Conservation (phyloP, 1,140 invertebrate species). For the Galendromus occidentalis region DNA sequence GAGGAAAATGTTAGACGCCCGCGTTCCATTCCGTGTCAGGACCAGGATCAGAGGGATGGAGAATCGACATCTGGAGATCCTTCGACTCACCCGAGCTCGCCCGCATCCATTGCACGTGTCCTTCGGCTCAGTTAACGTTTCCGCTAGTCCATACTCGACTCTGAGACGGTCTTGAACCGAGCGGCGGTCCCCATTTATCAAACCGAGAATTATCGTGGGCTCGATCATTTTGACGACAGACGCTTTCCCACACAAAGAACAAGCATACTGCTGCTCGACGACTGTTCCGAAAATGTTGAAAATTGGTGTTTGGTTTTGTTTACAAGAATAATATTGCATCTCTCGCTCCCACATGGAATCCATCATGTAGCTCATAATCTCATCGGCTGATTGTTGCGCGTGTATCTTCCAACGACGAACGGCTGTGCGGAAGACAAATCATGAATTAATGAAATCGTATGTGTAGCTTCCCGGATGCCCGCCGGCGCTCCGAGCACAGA, state of each 20-base stretch:
- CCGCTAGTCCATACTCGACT: neutral
- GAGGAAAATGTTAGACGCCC: too few species aligned
- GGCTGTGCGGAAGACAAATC: neutral
- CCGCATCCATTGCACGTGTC: neutral
- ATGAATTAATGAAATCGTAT: neutral
- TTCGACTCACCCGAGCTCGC: neutral
- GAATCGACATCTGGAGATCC: too few species aligned
- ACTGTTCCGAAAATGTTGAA: neutral
- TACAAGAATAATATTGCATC: neutral
- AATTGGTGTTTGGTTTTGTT: neutral
- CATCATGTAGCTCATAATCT: neutral
- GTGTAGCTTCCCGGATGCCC: too few species aligned
- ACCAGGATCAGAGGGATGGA: too few species aligned
- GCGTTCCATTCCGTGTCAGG: too few species aligned
- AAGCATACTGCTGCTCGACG: neutral
- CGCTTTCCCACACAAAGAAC: neutral
- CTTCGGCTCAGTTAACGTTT: neutral
- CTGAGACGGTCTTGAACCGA: neutral
- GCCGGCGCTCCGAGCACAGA: too few species aligned
- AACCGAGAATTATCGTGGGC: neutral
- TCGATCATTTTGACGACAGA: neutral
- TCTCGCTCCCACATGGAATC: slow-evolving; percentile 9
- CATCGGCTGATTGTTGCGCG: neutral
- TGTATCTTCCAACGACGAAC: slow-evolving; percentile 8
- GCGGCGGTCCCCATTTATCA: neutral